phyloP scores from a whole-genome alignment of 2,797 vertebrate species.

The Pangasius mekongensis region DNA sequence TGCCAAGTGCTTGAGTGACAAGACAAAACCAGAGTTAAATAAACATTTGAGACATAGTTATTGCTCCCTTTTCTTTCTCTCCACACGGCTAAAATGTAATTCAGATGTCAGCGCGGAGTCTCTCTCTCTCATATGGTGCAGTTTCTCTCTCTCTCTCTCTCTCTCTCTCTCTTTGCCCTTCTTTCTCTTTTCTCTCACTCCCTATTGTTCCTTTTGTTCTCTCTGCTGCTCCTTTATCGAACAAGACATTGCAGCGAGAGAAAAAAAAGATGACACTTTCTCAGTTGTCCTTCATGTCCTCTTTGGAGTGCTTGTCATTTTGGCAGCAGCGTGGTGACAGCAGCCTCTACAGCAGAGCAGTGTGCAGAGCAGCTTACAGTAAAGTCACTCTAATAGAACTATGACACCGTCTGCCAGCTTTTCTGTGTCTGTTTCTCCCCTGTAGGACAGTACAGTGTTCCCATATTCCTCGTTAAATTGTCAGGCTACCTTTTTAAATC shows the following conservation, averaged over 20 bases:
- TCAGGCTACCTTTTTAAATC: slow-evolving; percentile 44
- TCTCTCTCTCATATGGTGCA: slow-evolving; percentile 59
- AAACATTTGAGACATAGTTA: slow-evolving; percentile 80
- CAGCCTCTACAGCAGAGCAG: slow-evolving; percentile 57
- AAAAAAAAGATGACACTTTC: slow-evolving; percentile 84
- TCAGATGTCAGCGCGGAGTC: slow-evolving; percentile 82
- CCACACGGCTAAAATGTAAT: slow-evolving; percentile 79
- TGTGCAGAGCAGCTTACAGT: slow-evolving; percentile 51
- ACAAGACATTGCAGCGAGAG: slow-evolving; percentile 73
- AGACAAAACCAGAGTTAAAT: slow-evolving; percentile 79
- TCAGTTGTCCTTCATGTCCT: slow-evolving; percentile 76
- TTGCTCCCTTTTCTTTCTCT: slow-evolving; percentile 66
- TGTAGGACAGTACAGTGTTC: slow-evolving; percentile 43
- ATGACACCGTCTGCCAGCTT: slow-evolving; percentile 53
- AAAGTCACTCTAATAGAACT: slow-evolving; percentile 60
- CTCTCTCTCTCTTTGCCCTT: slow-evolving; percentile 55
- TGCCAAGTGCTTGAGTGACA: slow-evolving; percentile 55
- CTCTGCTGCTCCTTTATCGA: slow-evolving; percentile 79
- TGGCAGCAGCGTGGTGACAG: slow-evolving; percentile 60
- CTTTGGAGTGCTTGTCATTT: slow-evolving; percentile 75
- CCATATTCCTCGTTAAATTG: slow-evolving; percentile 44
- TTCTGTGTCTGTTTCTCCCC: slow-evolving; percentile 66
- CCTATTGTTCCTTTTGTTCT: slow-evolving; percentile 80
- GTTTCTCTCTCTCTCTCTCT: slow-evolving; percentile 47
- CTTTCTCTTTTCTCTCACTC: slow-evolving; percentile 62